A percentile compares a stretch with the other conserved stretches of the same genome.
Evolutionary conservation across 2,113 vertebrate species (phyloP).

Genomic region (Elgaria multicarinata): DNA sequence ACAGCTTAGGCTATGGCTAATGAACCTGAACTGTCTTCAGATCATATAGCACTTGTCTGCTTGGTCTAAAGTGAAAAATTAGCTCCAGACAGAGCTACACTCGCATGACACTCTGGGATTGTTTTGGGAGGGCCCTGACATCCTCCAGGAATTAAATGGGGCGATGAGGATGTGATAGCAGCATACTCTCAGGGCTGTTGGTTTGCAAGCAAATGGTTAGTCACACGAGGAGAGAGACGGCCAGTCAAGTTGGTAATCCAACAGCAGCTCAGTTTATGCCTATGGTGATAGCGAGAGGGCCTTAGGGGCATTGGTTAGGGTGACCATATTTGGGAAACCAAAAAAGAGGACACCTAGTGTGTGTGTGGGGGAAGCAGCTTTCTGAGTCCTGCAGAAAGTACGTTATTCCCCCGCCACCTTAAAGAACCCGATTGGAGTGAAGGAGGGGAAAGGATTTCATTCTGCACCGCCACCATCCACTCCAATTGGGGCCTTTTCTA

Average conservation of each 20-base stretch:
- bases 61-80: not conserved
- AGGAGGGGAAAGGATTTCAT: no score
- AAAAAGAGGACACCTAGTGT: no score
- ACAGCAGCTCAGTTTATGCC: not conserved
- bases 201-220: not conserved
- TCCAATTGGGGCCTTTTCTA: no score
- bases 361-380: no score
- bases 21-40: not conserved
- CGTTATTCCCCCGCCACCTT: no score
- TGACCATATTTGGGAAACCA: no score
- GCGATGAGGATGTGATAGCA: not conserved
- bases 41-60: not conserved
- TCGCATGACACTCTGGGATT: not conserved
- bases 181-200: no score
- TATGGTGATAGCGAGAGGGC: not conserved
- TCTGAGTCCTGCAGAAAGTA: no score
- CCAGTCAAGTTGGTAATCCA: not conserved
- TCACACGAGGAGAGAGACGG: not conserved
- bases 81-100: not conserved
- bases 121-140: not conserved
- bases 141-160: not conserved
- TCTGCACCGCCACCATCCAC: no score
- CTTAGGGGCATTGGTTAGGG: not conserved
- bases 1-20: constrained; percentile 16
- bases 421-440: no score